Conservation (phyloP, 1,140 invertebrate genomes). For the Trichonephila inaurata region DNA sequence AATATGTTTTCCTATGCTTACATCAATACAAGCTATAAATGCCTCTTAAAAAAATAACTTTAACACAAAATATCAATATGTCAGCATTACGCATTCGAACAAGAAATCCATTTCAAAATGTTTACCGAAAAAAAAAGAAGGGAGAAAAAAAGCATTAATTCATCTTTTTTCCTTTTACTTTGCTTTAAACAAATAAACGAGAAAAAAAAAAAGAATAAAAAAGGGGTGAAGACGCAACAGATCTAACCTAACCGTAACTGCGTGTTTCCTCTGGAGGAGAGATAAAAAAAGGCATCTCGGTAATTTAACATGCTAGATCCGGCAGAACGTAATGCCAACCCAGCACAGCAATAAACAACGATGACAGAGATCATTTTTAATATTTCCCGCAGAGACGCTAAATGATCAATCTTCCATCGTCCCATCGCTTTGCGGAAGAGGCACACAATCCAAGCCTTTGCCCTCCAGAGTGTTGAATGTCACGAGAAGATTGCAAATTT, state of each 20-base stretch:
- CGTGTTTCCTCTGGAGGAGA: background rate
- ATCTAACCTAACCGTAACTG: background rate
- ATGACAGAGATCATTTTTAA: constrained; percentile 55
- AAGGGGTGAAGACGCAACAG: background rate
- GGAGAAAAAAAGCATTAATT: background rate
- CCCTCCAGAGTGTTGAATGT: background rate
- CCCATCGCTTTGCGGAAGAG: background rate
- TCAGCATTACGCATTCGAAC: no score
- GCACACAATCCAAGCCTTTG: background rate
- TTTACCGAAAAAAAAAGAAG: no score
- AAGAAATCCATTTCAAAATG: no score
- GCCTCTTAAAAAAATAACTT: no score
- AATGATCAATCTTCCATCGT: constrained; percentile 37
- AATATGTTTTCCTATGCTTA: no score
- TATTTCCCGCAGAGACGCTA: constrained; percentile 35
- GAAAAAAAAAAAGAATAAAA: background rate
- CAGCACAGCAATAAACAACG: constrained; percentile 33
- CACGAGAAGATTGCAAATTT: background rate
- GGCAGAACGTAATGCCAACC: constrained; percentile 16
- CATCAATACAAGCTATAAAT: no score
- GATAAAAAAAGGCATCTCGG: constrained; percentile 6
- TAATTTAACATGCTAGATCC: constrained; percentile 46
- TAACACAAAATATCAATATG: no score
- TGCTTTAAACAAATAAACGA: background rate
- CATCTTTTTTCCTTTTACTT: background rate